Evolutionary conservation across 1,140 invertebrate genomes (phyloP), one percentile per base, ranked within the genome.

Genomic region (Trypoxylus dichotomus): DNA sequence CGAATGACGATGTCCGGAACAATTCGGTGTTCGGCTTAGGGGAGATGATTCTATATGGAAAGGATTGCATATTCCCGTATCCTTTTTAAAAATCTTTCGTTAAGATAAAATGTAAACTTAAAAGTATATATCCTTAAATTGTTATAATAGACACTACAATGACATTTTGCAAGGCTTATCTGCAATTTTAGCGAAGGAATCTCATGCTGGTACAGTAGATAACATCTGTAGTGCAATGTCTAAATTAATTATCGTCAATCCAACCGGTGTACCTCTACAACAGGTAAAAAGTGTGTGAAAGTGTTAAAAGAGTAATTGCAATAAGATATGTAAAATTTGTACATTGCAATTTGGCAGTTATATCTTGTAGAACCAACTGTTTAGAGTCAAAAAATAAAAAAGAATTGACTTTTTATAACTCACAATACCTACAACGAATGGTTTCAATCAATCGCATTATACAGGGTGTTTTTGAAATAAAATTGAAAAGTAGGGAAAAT

Each of bases 221-320:
- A 95, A 96, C 82, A 91, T 94, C 77, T 93, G 93, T 85, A 94
- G 93, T 76, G 93, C 94, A 19, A 88, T 94, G 43, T 92, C 93
- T 19, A 89, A 94, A 54, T 87, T 95, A 75, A 93, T 95, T 42
- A 87, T 92, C 19, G 89, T 89, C 0, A 93, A 94, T 86, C 84
- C 88, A 24, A 82, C 83, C 21, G 88, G 87, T 78, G 84, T 95
- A 37, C 93, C 93, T 13, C 80, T 95, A 7, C 88, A 90, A 2
- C 90, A 92, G 84, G 90, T 91, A 83, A n/a, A n/a, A n/a, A n/a
- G n/a, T n/a, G n/a, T n/a, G n/a, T n/a, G n/a, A n/a, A n/a, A n/a
- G n/a, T n/a, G n/a, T n/a, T n/a, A n/a, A n/a, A n/a, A n/a, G n/a
- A n/a, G n/a, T n/a, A n/a, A n/a, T n/a, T n/a, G n/a, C n/a, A n/a